Conservation (phyloP, 2,113 vertebrate genomes). For the Perognathus longimembris region DNA sequence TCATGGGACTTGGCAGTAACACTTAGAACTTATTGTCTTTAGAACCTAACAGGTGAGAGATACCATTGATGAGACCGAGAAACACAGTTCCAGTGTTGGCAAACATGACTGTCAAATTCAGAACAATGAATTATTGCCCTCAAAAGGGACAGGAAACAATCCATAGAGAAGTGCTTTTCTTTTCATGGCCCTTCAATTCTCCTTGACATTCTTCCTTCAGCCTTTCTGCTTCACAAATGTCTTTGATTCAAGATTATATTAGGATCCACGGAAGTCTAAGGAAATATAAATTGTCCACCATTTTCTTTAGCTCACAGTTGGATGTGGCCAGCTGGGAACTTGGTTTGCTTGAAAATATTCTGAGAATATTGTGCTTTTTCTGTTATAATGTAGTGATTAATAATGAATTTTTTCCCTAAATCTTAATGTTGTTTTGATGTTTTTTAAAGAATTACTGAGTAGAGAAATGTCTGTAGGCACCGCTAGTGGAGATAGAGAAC, state of each 20-base stretch:
- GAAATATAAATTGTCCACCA: background rate
- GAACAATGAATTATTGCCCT: background rate
- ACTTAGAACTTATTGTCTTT: background rate
- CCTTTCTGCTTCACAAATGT: conserved; percentile 17
- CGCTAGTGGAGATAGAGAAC: background rate
- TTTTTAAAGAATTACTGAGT: conserved; percentile 2
- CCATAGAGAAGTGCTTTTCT: conserved; percentile 8
- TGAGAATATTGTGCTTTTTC: background rate
- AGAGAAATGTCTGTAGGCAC: background rate
- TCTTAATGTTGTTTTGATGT: background rate
- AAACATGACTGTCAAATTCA: background rate
- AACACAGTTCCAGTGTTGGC: background rate
- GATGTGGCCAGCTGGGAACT: background rate
- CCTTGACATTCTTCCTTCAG: conserved; percentile 41
- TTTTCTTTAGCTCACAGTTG: background rate
- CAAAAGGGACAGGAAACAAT: background rate
- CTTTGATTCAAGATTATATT: background rate
- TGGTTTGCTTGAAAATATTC: background rate
- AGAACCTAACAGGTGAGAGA: background rate
- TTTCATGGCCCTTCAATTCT: background rate
- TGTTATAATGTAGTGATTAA: background rate
- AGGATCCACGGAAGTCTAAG: background rate
- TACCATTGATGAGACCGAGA: background rate
- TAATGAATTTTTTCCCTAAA: background rate
- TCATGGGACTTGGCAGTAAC: background rate